Percentiles rank a stretch among this genome's conserved stretches.
phyloP scores from a whole-genome alignment of 2,113 vertebrate species.

The Cisticola juncidis region DNA sequence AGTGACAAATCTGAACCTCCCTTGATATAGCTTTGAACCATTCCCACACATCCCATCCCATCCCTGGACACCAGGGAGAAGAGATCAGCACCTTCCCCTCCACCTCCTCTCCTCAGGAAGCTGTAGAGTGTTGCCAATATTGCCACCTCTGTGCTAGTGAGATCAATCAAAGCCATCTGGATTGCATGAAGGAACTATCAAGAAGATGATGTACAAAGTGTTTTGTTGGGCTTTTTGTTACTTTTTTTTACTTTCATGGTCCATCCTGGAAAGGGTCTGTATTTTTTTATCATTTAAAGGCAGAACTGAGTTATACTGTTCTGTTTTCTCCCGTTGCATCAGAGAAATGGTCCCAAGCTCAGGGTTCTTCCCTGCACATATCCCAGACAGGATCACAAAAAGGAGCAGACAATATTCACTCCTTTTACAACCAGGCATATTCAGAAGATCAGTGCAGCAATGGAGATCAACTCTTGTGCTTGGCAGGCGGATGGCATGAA shows the following conservation, averaged over 20 bases:
- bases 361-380: background rate
- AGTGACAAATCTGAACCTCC: background rate
- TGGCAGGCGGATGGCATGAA: background rate
- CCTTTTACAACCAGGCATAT: background rate
- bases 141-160: background rate
- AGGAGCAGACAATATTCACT: fast-evolving
- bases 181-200: background rate
- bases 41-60: fast-evolving
- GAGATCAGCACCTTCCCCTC: background rate
- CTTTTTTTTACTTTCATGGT: background rate
- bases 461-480: background rate
- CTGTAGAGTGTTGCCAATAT: background rate
- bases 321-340: background rate
- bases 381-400: background rate
- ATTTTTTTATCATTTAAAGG: background rate
- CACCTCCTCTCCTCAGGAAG: background rate
- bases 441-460: background rate
- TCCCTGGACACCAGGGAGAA: background rate
- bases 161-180: background rate
- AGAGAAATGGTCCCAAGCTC: background rate
- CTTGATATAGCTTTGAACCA: background rate
- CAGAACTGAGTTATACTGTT: background rate
- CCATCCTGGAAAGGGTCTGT: background rate
- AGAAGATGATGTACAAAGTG: background rate
- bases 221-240: background rate